Conservation (phyloP, 2,113 vertebrate species). For the Gallinago jamesoni region DNA sequence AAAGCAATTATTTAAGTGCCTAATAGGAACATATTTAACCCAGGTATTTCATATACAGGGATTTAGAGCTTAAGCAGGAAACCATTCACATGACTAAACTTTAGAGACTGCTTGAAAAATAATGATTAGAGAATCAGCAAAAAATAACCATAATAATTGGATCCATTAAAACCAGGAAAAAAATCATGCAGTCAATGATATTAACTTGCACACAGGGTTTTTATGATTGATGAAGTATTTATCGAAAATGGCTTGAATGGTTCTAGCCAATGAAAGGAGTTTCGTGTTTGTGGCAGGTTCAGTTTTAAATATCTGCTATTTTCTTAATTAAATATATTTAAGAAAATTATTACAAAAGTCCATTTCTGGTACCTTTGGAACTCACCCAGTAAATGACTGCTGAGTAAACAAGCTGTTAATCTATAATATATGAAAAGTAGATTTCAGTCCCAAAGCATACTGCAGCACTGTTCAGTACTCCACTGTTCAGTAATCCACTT, state of each 20-base stretch:
- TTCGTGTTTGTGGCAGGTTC: neutral
- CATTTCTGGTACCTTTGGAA: slow-evolving; percentile 7
- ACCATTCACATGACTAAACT: neutral
- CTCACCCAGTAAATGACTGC: neutral
- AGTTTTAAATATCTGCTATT: slow-evolving; percentile 34
- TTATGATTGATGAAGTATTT: slow-evolving; percentile 43
- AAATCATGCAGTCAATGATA: neutral
- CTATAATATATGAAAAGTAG: neutral
- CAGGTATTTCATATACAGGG: neutral
- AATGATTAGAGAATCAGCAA: neutral
- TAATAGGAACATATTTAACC: neutral
- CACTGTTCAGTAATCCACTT: neutral
- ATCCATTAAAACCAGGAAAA: neutral
- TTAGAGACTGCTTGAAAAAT: neutral
- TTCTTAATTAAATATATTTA: slow-evolving; percentile 13
- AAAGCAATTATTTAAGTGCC: neutral
- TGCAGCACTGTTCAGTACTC: neutral
- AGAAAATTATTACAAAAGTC: slow-evolving; percentile 3
- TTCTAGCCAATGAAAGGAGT: neutral
- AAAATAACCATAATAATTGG: neutral
- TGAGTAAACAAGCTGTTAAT: slow-evolving; percentile 26
- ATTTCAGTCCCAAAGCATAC: neutral
- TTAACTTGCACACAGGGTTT: neutral
- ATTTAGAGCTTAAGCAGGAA: neutral
- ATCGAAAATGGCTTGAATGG: neutral